Evolutionary conservation across 2,888 invertebrate genomes (phyloP), one percentile per base, ranked within the genome.

Genomic region (Agrypnus murinus): DNA sequence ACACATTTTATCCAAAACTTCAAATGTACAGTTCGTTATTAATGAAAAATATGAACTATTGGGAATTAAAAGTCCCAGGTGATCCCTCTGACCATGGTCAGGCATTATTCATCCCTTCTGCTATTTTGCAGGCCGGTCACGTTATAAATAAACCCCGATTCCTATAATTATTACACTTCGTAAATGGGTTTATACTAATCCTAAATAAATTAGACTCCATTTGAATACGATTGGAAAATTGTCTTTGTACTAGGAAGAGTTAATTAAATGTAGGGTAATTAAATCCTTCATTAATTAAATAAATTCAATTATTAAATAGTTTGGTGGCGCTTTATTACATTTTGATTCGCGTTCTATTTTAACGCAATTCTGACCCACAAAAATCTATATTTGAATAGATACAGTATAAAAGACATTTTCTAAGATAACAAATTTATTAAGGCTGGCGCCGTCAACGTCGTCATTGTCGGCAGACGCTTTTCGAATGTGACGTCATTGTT

Each of bases 371-470:
- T 5, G 25, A 3, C 25, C 31, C 12, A 50, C 12, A 50, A 46
- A 19, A 46, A 46, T 46, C 25, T 9, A n/a, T n/a, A n/a, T 7
- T 25, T 50, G 12, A 31, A 50, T 10, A 31, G 31, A 31, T 12
- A 25, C 9, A 31, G 31, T 31, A 31, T 14, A 43, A 43, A 50
- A 50, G 50, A 46, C 46, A 50, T 31, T 40, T 59, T 40, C 31
- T n/a, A 19, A 38, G 43, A 10, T 45, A 40, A 25, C 43, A 65
- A 65, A 65, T 65, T 65, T 65, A 65, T 65, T 65, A 65, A 57
- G 38, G n/a, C 0, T 55, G 65, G 65, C 65, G 65, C 65, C 65
- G 45, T 25, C 34, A 5, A 2, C 25, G 25, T 5, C 25, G 25
- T 25, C 25, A 25, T 25, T 25, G 25, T 25, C 25, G 25, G 25